Conservation (phyloP, 1,140 invertebrate genomes). For the Listronotus bonariensis region DNA sequence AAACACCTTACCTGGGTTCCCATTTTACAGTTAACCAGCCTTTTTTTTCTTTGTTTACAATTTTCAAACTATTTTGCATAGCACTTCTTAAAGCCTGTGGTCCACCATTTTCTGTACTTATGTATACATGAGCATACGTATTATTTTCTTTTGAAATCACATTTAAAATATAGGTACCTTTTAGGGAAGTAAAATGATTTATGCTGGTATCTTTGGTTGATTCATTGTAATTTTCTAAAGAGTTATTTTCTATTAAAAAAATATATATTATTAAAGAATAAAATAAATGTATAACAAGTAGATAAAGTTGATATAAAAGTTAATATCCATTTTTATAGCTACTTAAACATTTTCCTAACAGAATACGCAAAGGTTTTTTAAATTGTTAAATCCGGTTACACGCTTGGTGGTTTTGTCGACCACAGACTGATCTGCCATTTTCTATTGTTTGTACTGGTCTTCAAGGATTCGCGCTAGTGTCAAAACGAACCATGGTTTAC, state of each 20-base stretch:
- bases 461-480: no score
- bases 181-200: constrained; percentile 22
- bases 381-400: no score
- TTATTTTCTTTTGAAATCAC: constrained; percentile 44
- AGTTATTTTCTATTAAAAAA: neutral
- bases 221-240: neutral
- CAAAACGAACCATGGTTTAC: no score
- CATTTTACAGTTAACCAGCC: constrained; percentile 53
- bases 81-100: constrained; percentile 43
- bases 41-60: constrained; percentile 46
- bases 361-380: no score
- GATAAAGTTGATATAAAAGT: no score
- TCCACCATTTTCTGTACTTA: constrained; percentile 50
- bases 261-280: neutral
- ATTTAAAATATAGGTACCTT: constrained; percentile 45
- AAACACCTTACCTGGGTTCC: constrained; percentile 50
- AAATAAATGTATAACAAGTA: no score
- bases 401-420: no score
- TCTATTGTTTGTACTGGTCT: no score
- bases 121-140: constrained; percentile 53
- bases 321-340: no score
- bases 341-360: no score
- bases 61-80: constrained; percentile 35
- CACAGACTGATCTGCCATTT: no score
- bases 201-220: constrained; percentile 23